These are phyloP conservation scores for Polyergus mexicanus DNA, from an alignment of 1,140 invertebrate genomes.

Conservation along the genomic window DNA sequence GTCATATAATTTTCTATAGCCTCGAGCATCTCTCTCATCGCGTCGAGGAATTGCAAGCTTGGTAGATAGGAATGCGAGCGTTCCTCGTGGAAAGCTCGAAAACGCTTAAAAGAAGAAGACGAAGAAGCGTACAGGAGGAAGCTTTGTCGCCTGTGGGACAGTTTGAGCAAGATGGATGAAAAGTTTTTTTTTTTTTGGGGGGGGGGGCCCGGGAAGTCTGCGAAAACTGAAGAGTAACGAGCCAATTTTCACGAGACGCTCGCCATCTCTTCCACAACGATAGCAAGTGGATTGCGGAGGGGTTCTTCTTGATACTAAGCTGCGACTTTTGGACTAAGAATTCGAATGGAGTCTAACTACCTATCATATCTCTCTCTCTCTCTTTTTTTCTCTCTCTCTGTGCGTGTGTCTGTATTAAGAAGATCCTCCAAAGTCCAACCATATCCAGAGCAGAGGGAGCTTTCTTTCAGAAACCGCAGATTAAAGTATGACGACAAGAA, in stretches of 20 bases:
- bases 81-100: conserved; percentile 32
- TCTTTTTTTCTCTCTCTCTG: background rate
- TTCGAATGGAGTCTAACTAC: conserved; percentile 6
- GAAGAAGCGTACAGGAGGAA: conserved; percentile 39
- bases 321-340: conserved; percentile 44
- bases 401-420: background rate
- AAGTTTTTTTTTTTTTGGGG: conserved; percentile 72
- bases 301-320: background rate
- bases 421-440: conserved; percentile 48
- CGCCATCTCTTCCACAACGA: conserved; percentile 1
- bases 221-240: conserved; percentile 73
- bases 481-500: conserved; percentile 53
- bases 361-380: background rate
- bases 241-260: conserved; percentile 68
- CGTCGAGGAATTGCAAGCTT: conserved; percentile 28
- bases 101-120: conserved; percentile 26
- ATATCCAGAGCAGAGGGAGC: conserved; percentile 12
- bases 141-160: conserved; percentile 67
- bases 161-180: conserved; percentile 68
- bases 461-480: conserved; percentile 49
- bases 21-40: background rate
- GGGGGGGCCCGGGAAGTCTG: conserved; percentile 2
- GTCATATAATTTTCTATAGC: background rate
- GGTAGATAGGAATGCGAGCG: conserved; percentile 29
- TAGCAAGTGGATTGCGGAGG: background rate